Conservation (phyloP, 2,797 vertebrate species). For the Peromyscus attwateri region DNA sequence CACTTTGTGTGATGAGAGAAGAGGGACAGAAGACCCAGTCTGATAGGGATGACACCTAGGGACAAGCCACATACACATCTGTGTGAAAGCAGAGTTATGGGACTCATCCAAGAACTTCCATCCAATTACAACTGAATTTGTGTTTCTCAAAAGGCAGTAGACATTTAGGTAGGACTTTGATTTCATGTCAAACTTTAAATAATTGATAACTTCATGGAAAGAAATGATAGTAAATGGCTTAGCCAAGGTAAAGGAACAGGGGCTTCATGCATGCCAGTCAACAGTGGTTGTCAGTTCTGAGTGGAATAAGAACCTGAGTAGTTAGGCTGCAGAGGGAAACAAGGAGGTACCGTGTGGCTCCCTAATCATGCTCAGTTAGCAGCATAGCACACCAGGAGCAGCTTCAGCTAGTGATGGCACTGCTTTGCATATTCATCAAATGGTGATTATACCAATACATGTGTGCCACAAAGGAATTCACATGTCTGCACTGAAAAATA, state of each 20-base stretch:
- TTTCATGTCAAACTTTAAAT: not conserved
- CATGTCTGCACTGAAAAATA: constrained; percentile 23
- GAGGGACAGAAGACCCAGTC: not conserved
- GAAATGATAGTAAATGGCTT: not conserved
- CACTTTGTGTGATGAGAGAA: not conserved
- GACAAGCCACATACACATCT: not conserved
- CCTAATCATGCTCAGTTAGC: not conserved
- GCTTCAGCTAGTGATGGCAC: not conserved
- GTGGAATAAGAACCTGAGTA: not conserved
- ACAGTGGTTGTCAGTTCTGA: not conserved
- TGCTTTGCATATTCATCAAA: not conserved
- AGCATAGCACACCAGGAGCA: not conserved
- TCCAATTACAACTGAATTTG: not conserved
- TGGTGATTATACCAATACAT: not conserved
- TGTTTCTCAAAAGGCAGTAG: constrained; percentile 14
- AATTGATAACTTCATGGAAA: not conserved
- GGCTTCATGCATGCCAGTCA: not conserved
- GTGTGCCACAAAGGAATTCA: not conserved
- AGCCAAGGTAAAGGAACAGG: not conserved
- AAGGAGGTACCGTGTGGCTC: not conserved
- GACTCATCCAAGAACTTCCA: not conserved
- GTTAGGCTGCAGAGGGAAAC: not conserved
- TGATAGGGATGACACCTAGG: not conserved
- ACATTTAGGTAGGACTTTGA: not conserved
- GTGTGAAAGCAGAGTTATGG: not conserved